phyloP scores from a whole-genome alignment of 2,113 vertebrate species.

The Cavia aperea region DNA sequence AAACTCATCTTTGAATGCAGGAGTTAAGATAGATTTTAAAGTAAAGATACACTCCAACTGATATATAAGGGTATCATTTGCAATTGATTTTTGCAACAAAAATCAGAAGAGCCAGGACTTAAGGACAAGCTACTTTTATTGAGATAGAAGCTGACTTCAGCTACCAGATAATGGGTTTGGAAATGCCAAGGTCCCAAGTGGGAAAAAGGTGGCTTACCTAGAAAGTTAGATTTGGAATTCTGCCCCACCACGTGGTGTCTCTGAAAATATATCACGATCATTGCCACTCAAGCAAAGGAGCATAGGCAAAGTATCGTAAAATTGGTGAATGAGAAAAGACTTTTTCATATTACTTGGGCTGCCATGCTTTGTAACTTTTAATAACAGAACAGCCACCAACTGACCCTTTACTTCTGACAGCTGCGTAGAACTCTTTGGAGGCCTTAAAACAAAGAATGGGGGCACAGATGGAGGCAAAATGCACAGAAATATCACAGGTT shows the following conservation, averaged over 20 bases:
- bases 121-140: not conserved
- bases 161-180: not conserved
- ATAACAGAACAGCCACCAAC: not conserved
- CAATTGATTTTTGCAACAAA: not conserved
- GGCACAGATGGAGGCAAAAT: no score
- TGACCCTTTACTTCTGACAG: not conserved
- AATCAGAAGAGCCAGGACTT: not conserved
- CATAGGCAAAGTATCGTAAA: not conserved
- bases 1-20: not conserved
- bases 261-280: not conserved
- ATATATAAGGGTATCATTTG: not conserved
- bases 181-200: not conserved
- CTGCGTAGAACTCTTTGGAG: not conserved
- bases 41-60: not conserved
- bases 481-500: not conserved
- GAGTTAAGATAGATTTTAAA: not conserved
- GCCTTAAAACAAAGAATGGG: not conserved
- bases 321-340: not conserved
- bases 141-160: not conserved
- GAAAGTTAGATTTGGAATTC: not conserved
- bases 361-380: not conserved
- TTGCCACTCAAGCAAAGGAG: not conserved
- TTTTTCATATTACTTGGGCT: not conserved
- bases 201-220: not conserved
- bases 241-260: not conserved